Percentiles rank a stretch among this genome's conserved stretches.
These are phyloP conservation scores for Phylloscopus collybita DNA, from an alignment of 2,797 vertebrate genomes.

Conservation along the genomic window DNA sequence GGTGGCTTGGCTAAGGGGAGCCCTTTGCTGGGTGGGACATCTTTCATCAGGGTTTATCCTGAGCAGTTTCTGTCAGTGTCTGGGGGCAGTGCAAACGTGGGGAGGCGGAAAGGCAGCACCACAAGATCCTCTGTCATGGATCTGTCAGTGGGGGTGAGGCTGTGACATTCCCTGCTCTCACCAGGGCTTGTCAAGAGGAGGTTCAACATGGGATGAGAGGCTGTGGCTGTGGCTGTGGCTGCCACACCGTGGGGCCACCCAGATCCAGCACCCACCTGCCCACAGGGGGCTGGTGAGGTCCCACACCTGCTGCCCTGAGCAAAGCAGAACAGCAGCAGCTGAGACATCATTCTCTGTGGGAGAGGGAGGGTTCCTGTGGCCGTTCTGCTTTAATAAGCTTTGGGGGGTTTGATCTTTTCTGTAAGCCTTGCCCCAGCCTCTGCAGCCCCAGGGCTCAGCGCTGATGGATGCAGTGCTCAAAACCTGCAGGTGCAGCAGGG, in stretches of 20 bases:
- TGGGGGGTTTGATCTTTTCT: conserved; percentile 1
- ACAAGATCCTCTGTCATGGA: background rate
- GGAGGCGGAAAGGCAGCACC: background rate
- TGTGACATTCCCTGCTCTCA: fast-evolving
- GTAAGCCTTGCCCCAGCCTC: background rate
- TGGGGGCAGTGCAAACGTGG: fast-evolving
- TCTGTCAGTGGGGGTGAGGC: background rate
- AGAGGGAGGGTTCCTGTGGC: background rate
- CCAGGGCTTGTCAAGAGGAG: background rate
- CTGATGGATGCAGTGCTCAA: conserved; percentile 20
- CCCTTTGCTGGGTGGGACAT: background rate
- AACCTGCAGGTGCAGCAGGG: conserved; percentile 1
- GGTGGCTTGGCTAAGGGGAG: no score
- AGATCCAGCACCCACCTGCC: fast-evolving
- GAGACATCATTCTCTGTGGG: background rate
- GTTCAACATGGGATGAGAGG: background rate
- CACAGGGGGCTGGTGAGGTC: background rate
- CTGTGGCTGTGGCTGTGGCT: background rate
- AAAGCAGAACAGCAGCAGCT: background rate
- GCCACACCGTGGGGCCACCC: background rate
- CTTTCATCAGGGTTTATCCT: background rate
- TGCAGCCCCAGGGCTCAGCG: background rate
- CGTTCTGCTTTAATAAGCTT: conserved; percentile 35
- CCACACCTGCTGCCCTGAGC: background rate
- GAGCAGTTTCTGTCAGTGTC: background rate